phyloP scores from a whole-genome alignment of 2,797 vertebrate genomes.

The Neopelma chrysocephalum region DNA sequence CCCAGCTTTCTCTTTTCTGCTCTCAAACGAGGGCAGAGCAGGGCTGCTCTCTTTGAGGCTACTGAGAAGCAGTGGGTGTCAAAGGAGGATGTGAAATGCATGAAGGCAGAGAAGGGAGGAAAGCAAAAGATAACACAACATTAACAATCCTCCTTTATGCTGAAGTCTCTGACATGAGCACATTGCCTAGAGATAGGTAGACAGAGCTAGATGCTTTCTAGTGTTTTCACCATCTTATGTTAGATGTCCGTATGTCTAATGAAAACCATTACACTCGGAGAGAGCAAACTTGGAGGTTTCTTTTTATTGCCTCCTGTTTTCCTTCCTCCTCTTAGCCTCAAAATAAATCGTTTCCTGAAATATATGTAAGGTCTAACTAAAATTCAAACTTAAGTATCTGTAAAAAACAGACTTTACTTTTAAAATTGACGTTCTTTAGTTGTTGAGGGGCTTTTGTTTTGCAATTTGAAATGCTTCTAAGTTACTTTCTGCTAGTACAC shows the following conservation, averaged over 20 bases:
- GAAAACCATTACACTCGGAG: background rate
- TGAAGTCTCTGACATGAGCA: background rate
- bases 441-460: background rate
- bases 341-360: background rate
- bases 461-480: background rate
- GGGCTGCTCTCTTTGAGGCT: background rate
- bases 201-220: background rate
- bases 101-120: background rate
- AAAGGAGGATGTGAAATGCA: background rate
- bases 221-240: background rate
- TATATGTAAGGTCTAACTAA: background rate
- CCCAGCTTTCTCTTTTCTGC: background rate
- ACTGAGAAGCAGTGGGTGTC: background rate
- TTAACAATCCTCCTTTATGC: background rate
- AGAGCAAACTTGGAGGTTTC: background rate
- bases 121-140: background rate
- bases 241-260: background rate
- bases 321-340: background rate
- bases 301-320: background rate
- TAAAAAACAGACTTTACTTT: background rate
- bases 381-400: background rate
- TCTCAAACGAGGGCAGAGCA: background rate
- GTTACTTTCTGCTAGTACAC: background rate
- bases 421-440: background rate
- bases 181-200: background rate